Evolutionary conservation across 2,888 invertebrate genomes (phyloP), one percentile per base, ranked within the genome.

Genomic region (Andrena fulva): DNA sequence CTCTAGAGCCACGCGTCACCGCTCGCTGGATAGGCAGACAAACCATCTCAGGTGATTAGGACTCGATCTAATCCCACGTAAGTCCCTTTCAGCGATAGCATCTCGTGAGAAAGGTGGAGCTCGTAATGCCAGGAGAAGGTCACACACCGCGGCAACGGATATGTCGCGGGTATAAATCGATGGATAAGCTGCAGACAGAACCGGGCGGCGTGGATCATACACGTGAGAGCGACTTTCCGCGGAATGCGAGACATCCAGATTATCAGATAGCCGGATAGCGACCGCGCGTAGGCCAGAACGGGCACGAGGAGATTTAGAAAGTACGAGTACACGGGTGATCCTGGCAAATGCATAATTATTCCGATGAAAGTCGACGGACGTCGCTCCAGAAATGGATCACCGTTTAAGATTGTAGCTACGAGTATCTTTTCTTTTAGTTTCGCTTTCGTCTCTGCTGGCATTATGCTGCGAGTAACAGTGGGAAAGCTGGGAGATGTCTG

Each of bases 31-130:
- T 27, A 50, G 48, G 4, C 66, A 24, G 42, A 16, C 52, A 42
- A 63, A 77, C 52, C 69, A 60, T 68, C 62, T 76, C 50, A 52
- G 33, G 27, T 33, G 66, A 70, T 83, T 73, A 74, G 72, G 54
- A 64, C 12, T 73, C 56, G 35, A 52, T 27, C 16, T 80, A 73
- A 73, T 81, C 82, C 59, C 81, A 67, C 77, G 59, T 67, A 64
- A 73, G 70, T 63, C 56, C 59, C 66, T 73, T 63, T 16, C 42
- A 33, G 48, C 31, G 52, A 52, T 52, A 10, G 20, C 27, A 62
- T 59, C 20, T 48, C 67, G 73, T 63, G 77, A 74, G 82, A 74
- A 83, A 72, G 82, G 54, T 29, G 29, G 31, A 42, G 54, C 24
- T 33, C 42, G 24, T 31, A 29, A 35, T 31, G 59, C 10, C 20